Evolutionary conservation across 2,888 invertebrate species (phyloP), one percentile per base, ranked within the genome.

Genomic region (Leptopilina myrica): DNA sequence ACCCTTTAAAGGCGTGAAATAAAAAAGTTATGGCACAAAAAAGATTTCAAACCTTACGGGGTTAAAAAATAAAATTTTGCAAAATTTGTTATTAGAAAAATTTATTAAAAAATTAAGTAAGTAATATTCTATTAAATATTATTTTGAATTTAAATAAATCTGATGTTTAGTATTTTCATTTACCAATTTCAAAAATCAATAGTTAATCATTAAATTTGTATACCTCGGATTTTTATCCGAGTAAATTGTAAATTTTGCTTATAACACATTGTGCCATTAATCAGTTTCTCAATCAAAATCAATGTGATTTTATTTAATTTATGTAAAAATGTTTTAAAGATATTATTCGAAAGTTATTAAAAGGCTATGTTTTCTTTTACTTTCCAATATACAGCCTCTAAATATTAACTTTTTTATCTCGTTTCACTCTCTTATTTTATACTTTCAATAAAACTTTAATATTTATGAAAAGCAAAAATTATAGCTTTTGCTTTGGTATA

Each of bases 391-490:
- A 62, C 8, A 20, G 15, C 15, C 62, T 62, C 9, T 15, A 62
- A 62, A 62, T 20, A 62, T 62, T 20, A 62, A 15, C 20, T 62
- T 5, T 20, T 20, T 9, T 62, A 20, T 62, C 20, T 20, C n/a
- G 59, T 20, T 49, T 49, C 9, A 15, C 62, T 15, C 20, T 15
- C 15, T 62, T 20, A 62, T 7, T 62, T 62, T 62, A 62, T 62
- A 20, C 20, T 62, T 62, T 62, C 62, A 20, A 62, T 62, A 62
- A 62, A 62, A 62, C 1, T 62, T 62, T 62, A 62, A 62, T 62
- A 62, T 62, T 62, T 62, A 62, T 62, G 62, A 20, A 62, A 62
- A 62, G 8, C 20, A 20, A 8, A 62, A 62, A 62, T 59, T 15
- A 62, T 20, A 62, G 20, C 62, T 62, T 59, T 62, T 20, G 4